phyloP scores from a whole-genome alignment of 2,797 vertebrate species.

The Antennarius maculatus region DNA sequence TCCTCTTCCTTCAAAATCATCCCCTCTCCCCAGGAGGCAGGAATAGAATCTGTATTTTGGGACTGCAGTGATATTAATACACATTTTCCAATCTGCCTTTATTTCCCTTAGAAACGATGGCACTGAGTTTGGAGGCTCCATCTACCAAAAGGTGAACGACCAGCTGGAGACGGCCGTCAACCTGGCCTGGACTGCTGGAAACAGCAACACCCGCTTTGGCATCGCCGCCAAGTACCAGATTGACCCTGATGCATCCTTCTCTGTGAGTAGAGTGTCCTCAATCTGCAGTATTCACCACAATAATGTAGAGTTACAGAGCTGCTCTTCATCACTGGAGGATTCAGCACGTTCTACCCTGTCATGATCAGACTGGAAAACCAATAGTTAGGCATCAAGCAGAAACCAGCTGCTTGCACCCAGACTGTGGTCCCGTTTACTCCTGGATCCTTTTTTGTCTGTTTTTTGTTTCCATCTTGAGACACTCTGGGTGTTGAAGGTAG shows the following conservation, averaged over 20 bases:
- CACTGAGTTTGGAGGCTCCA: slow-evolving; percentile 96
- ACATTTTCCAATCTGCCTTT: background rate
- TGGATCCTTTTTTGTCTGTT: background rate
- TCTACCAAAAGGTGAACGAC: slow-evolving; percentile 98
- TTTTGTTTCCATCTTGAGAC: background rate
- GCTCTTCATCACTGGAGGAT: background rate
- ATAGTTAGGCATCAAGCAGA: background rate
- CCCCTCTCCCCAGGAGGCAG: background rate
- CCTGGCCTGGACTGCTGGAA: slow-evolving; percentile 96
- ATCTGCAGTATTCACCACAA: background rate
- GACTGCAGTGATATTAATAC: background rate
- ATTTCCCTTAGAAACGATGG: slow-evolving; percentile 89
- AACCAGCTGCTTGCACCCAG: background rate
- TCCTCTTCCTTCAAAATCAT: background rate
- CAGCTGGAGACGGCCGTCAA: slow-evolving; percentile 96
- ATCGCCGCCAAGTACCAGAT: slow-evolving; percentile 98
- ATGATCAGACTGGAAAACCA: background rate
- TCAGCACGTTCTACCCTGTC: too few species aligned
- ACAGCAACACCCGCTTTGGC: slow-evolving; percentile 98
- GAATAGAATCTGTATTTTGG: background rate
- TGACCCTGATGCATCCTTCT: slow-evolving; percentile 92
- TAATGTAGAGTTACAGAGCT: background rate
- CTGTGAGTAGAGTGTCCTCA: slow-evolving; percentile 81
- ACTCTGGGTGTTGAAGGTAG: background rate
- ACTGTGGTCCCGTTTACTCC: background rate